These are phyloP conservation scores for Ascaphus truei DNA, from an alignment of 2,113 vertebrate genomes.

Conservation along the genomic window DNA sequence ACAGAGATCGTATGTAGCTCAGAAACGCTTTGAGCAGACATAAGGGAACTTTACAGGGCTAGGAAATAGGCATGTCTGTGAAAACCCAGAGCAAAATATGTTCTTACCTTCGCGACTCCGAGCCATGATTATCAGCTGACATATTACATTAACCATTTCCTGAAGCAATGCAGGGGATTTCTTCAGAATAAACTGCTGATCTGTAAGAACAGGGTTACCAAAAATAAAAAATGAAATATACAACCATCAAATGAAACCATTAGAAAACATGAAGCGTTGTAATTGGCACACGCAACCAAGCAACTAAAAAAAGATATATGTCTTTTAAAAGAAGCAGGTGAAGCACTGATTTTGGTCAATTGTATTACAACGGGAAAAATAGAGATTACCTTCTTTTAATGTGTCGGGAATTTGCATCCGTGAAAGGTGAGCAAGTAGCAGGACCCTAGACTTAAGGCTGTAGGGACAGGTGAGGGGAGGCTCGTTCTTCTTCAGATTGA, in stretches of 20 bases:
- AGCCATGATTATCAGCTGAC: constrained; percentile 96
- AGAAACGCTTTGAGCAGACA: no score
- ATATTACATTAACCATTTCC: constrained; percentile 98
- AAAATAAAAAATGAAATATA: neutral
- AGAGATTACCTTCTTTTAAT: constrained; percentile 84
- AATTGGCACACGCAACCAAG: neutral
- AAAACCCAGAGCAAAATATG: no score
- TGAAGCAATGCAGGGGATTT: constrained; percentile 93
- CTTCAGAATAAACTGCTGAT: constrained; percentile 92
- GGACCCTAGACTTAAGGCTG: constrained; percentile 92
- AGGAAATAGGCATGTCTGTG: no score
- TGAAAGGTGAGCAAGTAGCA: constrained; percentile 85
- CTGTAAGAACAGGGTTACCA: constrained; percentile 57
- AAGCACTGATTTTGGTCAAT: neutral
- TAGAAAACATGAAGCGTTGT: no score
- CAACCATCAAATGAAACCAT: neutral
- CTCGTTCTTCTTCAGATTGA: constrained; percentile 98
- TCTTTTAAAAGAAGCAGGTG: no score
- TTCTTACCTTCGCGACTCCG: constrained; percentile 90
- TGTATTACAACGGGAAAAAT: constrained; percentile 16
- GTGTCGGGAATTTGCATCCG: constrained; percentile 91
- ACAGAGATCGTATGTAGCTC: no score
- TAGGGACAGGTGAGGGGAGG: constrained; percentile 96
- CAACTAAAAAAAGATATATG: neutral
- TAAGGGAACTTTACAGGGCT: no score